Conservation (phyloP, 2,113 vertebrate genomes). For the Chloebia gouldiae region DNA sequence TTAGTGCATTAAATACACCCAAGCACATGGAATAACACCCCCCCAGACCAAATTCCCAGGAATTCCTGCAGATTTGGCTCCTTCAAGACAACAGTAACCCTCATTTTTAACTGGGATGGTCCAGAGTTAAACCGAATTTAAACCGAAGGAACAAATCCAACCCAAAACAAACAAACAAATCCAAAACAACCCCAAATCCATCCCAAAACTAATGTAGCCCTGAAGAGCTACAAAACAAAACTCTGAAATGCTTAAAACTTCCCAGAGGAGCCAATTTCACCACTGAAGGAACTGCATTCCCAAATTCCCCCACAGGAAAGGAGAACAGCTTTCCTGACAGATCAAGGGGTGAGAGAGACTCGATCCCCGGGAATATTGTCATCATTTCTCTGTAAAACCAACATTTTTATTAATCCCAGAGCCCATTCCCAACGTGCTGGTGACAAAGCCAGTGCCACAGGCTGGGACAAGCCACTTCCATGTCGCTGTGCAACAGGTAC, state of each 20-base stretch:
- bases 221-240: not conserved
- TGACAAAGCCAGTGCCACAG: too few relatives aligned
- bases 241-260: not conserved
- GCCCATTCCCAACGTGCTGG: too few relatives aligned
- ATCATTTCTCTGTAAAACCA: too few relatives aligned
- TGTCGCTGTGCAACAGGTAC: constrained; percentile 90
- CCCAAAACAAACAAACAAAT: not conserved
- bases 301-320: not conserved
- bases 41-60: not conserved
- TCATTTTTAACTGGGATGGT: not conserved
- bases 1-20: not conserved
- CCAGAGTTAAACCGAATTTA: not conserved
- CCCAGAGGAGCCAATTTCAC: not conserved
- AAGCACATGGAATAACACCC: not conserved
- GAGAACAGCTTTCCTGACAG: not conserved
- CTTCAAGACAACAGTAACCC: not conserved
- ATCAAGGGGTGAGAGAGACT: not conserved
- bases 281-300: not conserved
- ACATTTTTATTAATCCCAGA: too few relatives aligned
- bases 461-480: too few relatives aligned
- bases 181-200: not conserved
- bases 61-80: not conserved
- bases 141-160: not conserved
- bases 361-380: not conserved
- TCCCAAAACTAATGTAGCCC: not conserved